Percentiles rank a stretch among this genome's conserved stretches.
phyloP scores from a whole-genome alignment of 2,888 invertebrate species.

The Dendrolimus pini region DNA sequence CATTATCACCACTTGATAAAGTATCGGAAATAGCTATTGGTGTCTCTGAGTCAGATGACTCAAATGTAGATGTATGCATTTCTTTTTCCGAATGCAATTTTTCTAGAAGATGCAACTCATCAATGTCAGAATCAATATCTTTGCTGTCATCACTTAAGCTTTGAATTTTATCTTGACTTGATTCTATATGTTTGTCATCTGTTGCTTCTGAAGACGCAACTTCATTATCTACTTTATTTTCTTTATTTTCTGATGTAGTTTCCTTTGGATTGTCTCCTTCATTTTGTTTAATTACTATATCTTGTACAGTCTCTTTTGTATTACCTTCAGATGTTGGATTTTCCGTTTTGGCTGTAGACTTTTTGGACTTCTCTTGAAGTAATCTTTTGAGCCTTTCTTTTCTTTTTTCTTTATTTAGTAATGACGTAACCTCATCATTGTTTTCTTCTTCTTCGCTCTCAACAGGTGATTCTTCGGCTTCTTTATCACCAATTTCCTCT shows the following conservation, averaged over 20 bases:
- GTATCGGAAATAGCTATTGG: conserved; percentile 55
- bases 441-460: conserved; percentile 59
- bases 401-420: conserved; percentile 47
- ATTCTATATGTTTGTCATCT: conserved; percentile 6
- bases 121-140: conserved; percentile 48
- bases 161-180: conserved; percentile 19
- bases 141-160: conserved; percentile 35
- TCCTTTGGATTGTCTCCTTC: not conserved
- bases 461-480: conserved; percentile 60
- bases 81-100: conserved; percentile 51
- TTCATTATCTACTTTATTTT: conserved; percentile 13
- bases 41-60: conserved; percentile 47
- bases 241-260: conserved; percentile 13
- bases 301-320: not conserved
- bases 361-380: conserved; percentile 46
- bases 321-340: not conserved
- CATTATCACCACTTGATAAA: conserved; percentile 34
- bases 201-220: conserved; percentile 7
- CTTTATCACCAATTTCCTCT: conserved; percentile 62
- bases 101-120: conserved; percentile 55
- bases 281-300: not conserved
- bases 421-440: conserved; percentile 29
- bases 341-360: conserved; percentile 6
- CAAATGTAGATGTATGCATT: conserved; percentile 32
- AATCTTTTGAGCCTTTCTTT: conserved; percentile 51